Evolutionary conservation across 2,888 invertebrate genomes (phyloP).

Genomic region (Heliconius sara): DNA sequence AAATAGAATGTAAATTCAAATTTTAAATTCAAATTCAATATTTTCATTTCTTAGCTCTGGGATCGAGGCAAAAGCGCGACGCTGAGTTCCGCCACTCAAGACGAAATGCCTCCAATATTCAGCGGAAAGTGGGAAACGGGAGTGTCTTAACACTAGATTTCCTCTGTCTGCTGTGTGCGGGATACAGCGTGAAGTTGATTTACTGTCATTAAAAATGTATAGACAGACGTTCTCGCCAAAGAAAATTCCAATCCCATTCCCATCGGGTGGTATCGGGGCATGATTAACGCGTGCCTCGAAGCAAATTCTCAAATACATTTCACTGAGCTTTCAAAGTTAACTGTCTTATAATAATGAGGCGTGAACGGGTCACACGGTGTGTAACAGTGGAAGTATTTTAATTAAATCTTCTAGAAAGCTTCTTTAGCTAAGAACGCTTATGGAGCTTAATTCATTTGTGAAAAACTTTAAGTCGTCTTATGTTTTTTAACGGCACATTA

Average conservation of each 20-base stretch:
- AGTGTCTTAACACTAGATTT: no score
- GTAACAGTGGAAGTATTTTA: conserved; percentile 35
- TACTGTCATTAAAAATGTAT: no score
- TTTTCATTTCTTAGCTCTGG: no score
- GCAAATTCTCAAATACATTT: conserved; percentile 26
- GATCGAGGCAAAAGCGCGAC: no score
- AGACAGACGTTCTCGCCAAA: background rate
- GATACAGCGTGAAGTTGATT: no score
- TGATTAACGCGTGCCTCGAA: conserved; percentile 30
- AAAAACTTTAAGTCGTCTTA: conserved; percentile 13
- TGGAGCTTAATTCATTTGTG: conserved; percentile 15
- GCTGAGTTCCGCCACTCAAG: no score
- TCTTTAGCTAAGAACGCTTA: background rate
- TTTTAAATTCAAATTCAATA: no score
- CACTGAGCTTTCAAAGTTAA: conserved; percentile 25
- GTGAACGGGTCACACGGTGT: conserved; percentile 36
- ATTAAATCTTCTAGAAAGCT: conserved; percentile 38
- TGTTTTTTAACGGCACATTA: background rate
- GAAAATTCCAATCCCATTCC: no score
- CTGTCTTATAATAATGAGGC: conserved; percentile 38
- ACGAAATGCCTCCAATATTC: no score
- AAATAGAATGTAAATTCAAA: no score
- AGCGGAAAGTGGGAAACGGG: no score
- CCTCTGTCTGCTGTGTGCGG: no score
- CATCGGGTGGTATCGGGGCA: background rate